Percentiles rank a stretch among this genome's conserved stretches.
phyloP scores from a whole-genome alignment of 2,113 vertebrate genomes.

The Hipposideros armiger region DNA sequence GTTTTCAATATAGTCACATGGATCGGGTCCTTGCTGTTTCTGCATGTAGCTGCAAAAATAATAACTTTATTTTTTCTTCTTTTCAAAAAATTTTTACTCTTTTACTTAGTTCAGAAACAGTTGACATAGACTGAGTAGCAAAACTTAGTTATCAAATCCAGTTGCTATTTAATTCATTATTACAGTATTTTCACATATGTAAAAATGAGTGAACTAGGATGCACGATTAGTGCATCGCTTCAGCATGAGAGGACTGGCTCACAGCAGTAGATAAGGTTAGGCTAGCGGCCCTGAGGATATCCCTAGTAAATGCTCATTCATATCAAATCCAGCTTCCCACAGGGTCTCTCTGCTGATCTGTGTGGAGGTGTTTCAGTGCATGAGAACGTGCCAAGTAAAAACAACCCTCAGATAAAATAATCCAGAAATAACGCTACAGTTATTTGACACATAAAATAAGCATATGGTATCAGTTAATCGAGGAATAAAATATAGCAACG shows the following conservation, averaged over 20 bases:
- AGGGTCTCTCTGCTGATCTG: slow-evolving; percentile 77
- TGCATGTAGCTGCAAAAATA: not conserved
- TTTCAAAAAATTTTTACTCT: not conserved
- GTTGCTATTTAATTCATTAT: slow-evolving; percentile 66
- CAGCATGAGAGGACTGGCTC: slow-evolving; percentile 57
- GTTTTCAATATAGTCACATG: not conserved
- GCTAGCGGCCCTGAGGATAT: slow-evolving; percentile 68
- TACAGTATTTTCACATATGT: slow-evolving; percentile 73
- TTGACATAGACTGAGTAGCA: slow-evolving; percentile 56
- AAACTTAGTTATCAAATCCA: slow-evolving; percentile 56
- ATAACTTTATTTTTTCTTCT: not conserved
- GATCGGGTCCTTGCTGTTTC: slow-evolving; percentile 43
- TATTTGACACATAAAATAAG: slow-evolving; percentile 81
- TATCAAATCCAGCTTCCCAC: slow-evolving; percentile 72
- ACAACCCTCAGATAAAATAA: slow-evolving; percentile 83
- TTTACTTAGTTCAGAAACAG: slow-evolving; percentile 63
- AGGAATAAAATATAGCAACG: slow-evolving; percentile 62
- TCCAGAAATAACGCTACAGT: slow-evolving; percentile 83
- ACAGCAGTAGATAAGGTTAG: slow-evolving; percentile 39
- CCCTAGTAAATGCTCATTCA: slow-evolving; percentile 57
- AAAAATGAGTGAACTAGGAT: slow-evolving; percentile 64
- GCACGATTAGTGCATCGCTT: slow-evolving; percentile 24
- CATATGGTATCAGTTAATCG: slow-evolving; percentile 80
- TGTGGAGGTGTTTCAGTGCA: slow-evolving; percentile 55
- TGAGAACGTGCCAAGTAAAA: slow-evolving; percentile 73